Percentiles rank a stretch among this genome's conserved stretches.
Evolutionary conservation across 2,888 invertebrate genomes (phyloP).

Genomic region (Geophilus truncorum): DNA sequence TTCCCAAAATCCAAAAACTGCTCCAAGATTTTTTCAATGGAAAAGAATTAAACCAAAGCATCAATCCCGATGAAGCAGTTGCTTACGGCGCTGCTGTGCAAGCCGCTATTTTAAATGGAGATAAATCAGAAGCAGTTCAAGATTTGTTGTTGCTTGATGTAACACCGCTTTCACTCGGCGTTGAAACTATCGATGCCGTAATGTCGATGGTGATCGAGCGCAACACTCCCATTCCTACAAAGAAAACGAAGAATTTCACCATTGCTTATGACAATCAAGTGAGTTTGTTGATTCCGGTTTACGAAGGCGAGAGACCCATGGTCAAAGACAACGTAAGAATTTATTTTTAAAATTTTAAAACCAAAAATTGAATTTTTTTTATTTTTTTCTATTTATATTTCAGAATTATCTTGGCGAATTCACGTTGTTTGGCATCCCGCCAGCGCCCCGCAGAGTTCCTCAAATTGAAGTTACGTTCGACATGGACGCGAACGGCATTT

Average conservation of each 20-base stretch:
- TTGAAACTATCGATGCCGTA: conserved; percentile 84
- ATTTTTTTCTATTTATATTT: too few species aligned
- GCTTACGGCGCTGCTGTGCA: conserved; percentile 96
- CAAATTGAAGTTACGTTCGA: conserved; percentile 58
- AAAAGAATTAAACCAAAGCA: conserved; percentile 89
- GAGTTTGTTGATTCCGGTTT: conserved; percentile 67
- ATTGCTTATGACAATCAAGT: conserved; percentile 98
- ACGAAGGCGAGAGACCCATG: conserved; percentile 91
- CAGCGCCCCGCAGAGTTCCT: conserved; percentile 85
- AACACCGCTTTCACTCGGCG: conserved; percentile 82
- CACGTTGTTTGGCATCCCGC: conserved; percentile 93
- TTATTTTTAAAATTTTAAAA: too few species aligned
- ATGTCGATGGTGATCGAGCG: conserved; percentile 97
- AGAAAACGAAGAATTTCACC: conserved; percentile 94
- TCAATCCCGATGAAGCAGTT: conserved; percentile 96
- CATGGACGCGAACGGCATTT: conserved; percentile 75
- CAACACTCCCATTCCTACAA: conserved; percentile 94
- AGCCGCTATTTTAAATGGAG: conserved; percentile 88
- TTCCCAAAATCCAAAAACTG: conserved; percentile 95
- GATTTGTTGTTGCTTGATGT: conserved; percentile 64
- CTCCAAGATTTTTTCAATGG: conserved; percentile 59
- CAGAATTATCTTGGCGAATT: conserved; percentile 97
- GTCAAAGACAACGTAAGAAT: conserved; percentile 83
- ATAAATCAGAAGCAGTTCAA: conserved; percentile 48
- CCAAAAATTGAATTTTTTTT: too few species aligned